Conservation (phyloP, 2,797 vertebrate genomes). For the Enteromius unitaeniatus region DNA sequence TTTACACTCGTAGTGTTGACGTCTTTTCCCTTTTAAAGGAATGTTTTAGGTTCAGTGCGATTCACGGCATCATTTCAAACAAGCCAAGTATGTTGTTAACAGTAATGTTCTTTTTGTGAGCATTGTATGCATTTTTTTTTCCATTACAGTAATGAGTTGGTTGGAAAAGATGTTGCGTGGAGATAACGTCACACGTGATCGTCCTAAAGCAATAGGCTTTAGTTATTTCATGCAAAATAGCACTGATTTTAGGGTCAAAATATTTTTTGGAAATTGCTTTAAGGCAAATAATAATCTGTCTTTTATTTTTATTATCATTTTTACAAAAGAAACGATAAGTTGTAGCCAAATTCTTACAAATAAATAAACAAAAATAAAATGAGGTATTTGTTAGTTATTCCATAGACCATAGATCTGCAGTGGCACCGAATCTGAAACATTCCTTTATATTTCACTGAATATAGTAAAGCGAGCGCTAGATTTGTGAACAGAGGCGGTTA, state of each 20-base stretch:
- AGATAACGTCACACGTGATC: neutral
- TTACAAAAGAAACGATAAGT: neutral
- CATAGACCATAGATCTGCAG: neutral
- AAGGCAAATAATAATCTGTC: neutral
- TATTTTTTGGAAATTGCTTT: neutral
- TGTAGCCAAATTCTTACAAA: neutral
- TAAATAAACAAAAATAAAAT: neutral
- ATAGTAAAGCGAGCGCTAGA: constrained; percentile 21
- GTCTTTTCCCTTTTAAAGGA: neutral
- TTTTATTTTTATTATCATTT: no score
- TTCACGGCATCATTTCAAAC: neutral
- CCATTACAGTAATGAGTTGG: neutral
- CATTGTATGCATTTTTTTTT: neutral
- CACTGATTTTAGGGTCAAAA: neutral
- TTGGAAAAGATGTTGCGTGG: neutral
- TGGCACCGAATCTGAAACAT: neutral
- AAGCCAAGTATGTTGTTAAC: neutral
- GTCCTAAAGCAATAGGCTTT: neutral
- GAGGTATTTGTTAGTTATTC: no score
- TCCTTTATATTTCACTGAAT: neutral
- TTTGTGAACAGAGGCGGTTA: constrained; percentile 1
- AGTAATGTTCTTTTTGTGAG: neutral
- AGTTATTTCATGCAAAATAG: neutral
- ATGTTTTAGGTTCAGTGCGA: neutral
- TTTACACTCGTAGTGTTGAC: neutral